Conservation (phyloP, 35 echinoderm and acorn worm genomes). For the Eucidaris tribuloides region DNA sequence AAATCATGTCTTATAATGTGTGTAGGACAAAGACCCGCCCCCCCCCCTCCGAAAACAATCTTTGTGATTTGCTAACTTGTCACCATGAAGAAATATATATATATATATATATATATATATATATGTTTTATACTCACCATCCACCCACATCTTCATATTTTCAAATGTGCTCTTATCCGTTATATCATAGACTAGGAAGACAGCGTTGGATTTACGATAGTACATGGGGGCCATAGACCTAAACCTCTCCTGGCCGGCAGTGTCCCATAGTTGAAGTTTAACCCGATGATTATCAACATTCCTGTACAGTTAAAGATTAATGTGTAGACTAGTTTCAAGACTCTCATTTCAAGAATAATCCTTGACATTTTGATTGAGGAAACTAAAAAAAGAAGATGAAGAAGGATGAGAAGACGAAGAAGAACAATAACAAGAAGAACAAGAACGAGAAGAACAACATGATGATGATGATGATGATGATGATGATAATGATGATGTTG, state of each 20-base stretch:
- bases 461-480: background rate
- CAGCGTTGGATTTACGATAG: constrained; percentile 95
- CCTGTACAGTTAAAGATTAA: no score
- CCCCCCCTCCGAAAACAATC: background rate
- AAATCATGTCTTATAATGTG: background rate
- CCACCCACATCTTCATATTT: constrained; percentile 77
- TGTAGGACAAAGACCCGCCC: background rate
- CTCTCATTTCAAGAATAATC: no score
- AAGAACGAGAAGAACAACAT: background rate
- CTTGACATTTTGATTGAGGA: no score
- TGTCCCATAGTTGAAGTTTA: constrained; percentile 94
- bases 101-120: background rate
- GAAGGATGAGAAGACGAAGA: no score
- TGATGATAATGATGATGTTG: background rate
- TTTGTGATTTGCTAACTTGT: background rate
- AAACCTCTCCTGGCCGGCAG: constrained; percentile 95
- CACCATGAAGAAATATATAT: background rate
- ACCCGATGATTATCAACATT: constrained; percentile 91
- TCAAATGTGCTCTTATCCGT: constrained; percentile 75
- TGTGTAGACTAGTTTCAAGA: no score
- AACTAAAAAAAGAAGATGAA: no score
- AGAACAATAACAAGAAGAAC: no score
- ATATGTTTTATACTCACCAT: constrained; percentile 47
- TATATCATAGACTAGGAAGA: constrained; percentile 94
- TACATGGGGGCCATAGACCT: constrained; percentile 98